A percentile compares a stretch with the other conserved stretches of the same genome.
Conservation (phyloP, 1,140 invertebrate genomes). For the Drosophila paulistorum region DNA sequence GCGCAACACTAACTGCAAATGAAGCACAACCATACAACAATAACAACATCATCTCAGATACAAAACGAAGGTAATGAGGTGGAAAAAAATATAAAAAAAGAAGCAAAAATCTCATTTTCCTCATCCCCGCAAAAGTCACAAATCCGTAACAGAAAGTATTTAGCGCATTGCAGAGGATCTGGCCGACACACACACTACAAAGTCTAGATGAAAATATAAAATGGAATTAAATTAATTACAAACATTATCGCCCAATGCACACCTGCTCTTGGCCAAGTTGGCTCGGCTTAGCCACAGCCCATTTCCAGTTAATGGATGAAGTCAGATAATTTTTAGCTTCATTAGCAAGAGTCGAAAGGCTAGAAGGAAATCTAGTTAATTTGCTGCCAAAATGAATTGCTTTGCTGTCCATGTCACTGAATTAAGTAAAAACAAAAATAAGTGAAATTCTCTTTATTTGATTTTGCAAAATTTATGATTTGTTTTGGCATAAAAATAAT, state of each 20-base stretch:
- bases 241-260: constrained; percentile 70
- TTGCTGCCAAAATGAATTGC: neutral
- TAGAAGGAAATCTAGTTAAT: neutral
- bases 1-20: constrained; percentile 54
- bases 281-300: constrained; percentile 6
- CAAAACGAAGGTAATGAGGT: constrained; percentile 58
- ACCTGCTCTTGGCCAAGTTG: constrained; percentile 29
- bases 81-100: constrained; percentile 26
- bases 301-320: constrained; percentile 13
- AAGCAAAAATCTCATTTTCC: neutral
- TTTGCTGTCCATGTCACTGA: neutral
- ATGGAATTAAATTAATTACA: constrained; percentile 82
- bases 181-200: constrained; percentile 11
- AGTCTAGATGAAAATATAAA: constrained; percentile 82
- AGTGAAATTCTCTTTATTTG: constrained; percentile 52
- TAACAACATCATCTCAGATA: constrained; percentile 40
- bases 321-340: constrained; percentile 70
- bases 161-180: constrained; percentile 74
- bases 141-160: constrained; percentile 59
- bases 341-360: constrained; percentile 45
- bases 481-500: constrained; percentile 39
- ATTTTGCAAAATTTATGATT: constrained; percentile 17
- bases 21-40: constrained; percentile 46
- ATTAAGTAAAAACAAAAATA: constrained; percentile 50
- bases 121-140: constrained; percentile 43